Conservation (phyloP, 2,113 vertebrate species). For the Bombycilla garrulus region DNA sequence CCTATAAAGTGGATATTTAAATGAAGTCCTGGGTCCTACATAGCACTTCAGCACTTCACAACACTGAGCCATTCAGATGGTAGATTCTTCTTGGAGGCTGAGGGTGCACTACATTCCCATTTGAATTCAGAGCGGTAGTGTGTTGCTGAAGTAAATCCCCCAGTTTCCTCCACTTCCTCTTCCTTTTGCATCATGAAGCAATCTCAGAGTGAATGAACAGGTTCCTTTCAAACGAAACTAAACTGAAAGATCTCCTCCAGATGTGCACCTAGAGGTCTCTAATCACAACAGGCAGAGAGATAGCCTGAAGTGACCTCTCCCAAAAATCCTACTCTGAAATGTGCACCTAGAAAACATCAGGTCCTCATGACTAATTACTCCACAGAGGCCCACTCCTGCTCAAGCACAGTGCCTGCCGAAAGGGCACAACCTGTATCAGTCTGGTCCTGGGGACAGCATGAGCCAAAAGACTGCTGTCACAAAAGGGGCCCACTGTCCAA, state of each 20-base stretch:
- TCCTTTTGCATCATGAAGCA: not conserved
- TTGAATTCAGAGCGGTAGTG: not conserved
- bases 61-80: not conserved
- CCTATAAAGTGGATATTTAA: not conserved
- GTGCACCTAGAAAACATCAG: not conserved
- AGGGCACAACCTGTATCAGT: not conserved
- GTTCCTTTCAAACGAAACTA: not conserved
- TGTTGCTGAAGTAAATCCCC: not conserved
- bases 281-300: not conserved
- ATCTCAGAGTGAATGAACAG: not conserved
- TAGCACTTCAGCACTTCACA: not conserved
- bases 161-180: not conserved
- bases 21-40: not conserved
- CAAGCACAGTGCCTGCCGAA: not conserved
- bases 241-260: not conserved
- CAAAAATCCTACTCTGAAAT: not conserved
- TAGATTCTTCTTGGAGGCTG: not conserved
- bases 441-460: fast-evolving
- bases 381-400: not conserved
- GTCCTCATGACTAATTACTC: not conserved
- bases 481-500: not conserved
- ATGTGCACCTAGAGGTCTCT: not conserved
- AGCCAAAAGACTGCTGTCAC: not conserved
- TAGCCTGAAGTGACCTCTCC: not conserved
- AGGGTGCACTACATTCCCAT: not conserved